Evolutionary conservation across 2,113 vertebrate species (phyloP), one percentile per base, ranked within the genome.

Genomic region (Gadus chalcogrammus): DNA sequence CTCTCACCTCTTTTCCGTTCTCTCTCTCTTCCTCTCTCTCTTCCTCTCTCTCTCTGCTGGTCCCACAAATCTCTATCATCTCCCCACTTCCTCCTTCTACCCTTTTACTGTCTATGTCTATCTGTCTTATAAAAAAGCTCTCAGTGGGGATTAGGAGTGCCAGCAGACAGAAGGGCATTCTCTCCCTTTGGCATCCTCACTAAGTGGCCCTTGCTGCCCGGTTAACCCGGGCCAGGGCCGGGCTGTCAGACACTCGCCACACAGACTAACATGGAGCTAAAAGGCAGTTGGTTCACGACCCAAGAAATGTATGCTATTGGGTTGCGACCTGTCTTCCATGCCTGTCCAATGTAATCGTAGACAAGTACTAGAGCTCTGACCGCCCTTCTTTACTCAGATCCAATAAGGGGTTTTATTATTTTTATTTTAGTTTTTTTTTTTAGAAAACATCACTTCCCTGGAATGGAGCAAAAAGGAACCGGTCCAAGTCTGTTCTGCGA

Each of bases 201-300:
- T 85, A 87, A 84, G 81, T 67, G 68, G 73, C 76, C 63, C 75
- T 73, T 68, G 81, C 72, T 80, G 80, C 74, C 42, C 42, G 42
- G 42, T 48, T 48, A 48, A 27, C 68, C 70, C 59, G 59, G n/a
- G 58, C 42, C 42, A 48, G 42, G 42, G 42, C 12, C 12, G 42
- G 42, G 8, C 42, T 48, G 42, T 48, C 42, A 7, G 8, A 13
- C 12, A 11, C 8, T 13, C 42, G 42, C 42, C 1, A 12, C 42
- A 12, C 42, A 13, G 9, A 48, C 42, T 48, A 48, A 9, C 8
- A 13, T 13, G 42, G 9, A 48, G 42, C 42, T 48, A 42, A 64
- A 16, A 67, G 53, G 55, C 17, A 64, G 38, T 24, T 0, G 1
- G 52, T 62, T 78, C 28, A 66, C 67, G 77, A 68, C 61, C 68